These are phyloP conservation scores for Bostrychus sinensis DNA, from an alignment of 2,113 vertebrate species.

Conservation along the genomic window DNA sequence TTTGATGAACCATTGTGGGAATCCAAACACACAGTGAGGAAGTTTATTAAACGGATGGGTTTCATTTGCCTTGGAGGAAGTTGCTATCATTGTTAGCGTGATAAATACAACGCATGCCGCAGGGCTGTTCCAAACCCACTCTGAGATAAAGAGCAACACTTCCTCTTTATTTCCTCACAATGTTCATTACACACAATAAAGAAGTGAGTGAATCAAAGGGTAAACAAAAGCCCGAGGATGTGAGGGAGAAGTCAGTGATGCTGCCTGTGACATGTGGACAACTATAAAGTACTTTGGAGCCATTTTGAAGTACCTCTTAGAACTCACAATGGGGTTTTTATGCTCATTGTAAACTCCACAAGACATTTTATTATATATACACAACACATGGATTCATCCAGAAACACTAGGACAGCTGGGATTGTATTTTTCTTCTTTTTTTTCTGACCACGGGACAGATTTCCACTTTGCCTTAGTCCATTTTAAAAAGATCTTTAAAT, in stretches of 20 bases:
- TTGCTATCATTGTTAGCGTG: constrained; percentile 33
- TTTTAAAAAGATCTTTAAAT: too few relatives aligned
- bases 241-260: neutral
- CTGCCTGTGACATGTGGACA: neutral
- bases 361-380: constrained; percentile 40
- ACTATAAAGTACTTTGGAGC: constrained; percentile 35
- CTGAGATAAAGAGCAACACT: constrained; percentile 31
- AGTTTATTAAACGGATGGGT: constrained; percentile 46
- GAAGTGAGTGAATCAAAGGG: constrained; percentile 47
- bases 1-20: constrained; percentile 25
- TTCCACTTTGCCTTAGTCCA: too few relatives aligned
- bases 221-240: neutral
- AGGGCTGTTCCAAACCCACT: constrained; percentile 12
- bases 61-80: constrained; percentile 39
- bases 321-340: neutral
- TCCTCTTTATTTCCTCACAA: constrained; percentile 35
- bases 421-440: too few relatives aligned
- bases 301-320: constrained; percentile 21
- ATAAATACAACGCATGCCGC: constrained; percentile 20
- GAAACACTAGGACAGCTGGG: too few relatives aligned
- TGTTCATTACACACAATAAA: constrained; percentile 33
- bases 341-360: constrained; percentile 20
- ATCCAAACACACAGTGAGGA: constrained; percentile 1
- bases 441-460: too few relatives aligned
- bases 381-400: constrained; percentile 37